Evolutionary conservation across 2,113 vertebrate genomes (phyloP).

Genomic region (Microcebus jonahi): DNA sequence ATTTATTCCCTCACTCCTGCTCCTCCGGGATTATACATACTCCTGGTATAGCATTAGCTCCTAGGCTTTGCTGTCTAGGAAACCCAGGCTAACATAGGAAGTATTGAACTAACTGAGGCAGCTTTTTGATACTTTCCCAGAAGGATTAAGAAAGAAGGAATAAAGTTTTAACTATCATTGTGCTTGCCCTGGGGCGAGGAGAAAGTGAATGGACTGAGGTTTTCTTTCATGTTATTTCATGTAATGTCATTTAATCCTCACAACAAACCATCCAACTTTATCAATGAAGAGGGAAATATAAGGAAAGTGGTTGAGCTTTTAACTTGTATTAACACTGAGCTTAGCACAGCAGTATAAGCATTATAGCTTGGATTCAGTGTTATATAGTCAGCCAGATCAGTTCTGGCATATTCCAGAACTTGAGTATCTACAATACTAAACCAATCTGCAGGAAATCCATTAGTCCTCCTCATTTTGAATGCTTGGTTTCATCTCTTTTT

Average conservation of each 20-base stretch:
- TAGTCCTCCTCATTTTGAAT: slow-evolving; percentile 3
- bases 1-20: not conserved
- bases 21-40: not conserved
- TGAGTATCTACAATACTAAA: not conserved
- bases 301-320: not conserved
- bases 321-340: not conserved
- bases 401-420: not conserved
- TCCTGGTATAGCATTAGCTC: not conserved
- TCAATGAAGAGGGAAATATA: not conserved
- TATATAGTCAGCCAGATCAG: not conserved
- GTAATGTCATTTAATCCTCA: not conserved
- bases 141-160: not conserved
- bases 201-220: not conserved
- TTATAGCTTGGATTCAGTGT: not conserved
- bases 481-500: slow-evolving; percentile 36
- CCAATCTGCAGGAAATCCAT: slow-evolving; percentile 29
- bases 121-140: not conserved
- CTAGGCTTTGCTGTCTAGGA: not conserved
- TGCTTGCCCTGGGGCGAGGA: not conserved
- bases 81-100: not conserved
- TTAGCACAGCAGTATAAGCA: not conserved
- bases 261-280: not conserved
- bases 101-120: not conserved
- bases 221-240: not conserved
- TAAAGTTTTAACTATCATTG: not conserved